Percentiles rank a stretch among this genome's conserved stretches.
These are phyloP conservation scores for Conchocele bisecta DNA, from an alignment of 2,888 invertebrate genomes.

Conservation along the genomic window DNA sequence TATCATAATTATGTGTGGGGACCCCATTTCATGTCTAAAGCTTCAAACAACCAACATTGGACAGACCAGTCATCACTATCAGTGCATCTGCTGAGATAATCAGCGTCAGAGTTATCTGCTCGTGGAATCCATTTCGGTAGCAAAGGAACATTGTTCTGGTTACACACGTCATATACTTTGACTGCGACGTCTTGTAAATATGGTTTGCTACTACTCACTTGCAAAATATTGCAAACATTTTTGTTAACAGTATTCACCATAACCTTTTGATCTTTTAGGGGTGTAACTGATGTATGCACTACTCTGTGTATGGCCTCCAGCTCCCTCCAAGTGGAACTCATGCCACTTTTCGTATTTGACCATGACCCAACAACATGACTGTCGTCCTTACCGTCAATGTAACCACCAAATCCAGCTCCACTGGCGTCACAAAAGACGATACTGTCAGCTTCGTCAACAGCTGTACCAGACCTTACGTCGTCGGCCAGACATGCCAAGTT, in stretches of 20 bases:
- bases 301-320: constrained; percentile 12
- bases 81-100: constrained; percentile 19
- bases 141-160: constrained; percentile 3
- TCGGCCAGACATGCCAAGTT: background rate
- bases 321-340: constrained; percentile 33
- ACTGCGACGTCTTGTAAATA: constrained; percentile 25
- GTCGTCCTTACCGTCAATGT: background rate
- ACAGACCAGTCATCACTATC: constrained; percentile 44
- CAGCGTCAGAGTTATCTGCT: constrained; percentile 19
- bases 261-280: constrained; percentile 28
- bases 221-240: constrained; percentile 26
- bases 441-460: background rate
- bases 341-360: background rate
- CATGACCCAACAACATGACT: constrained; percentile 1
- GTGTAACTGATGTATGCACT: constrained; percentile 5
- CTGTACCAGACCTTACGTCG: no score
- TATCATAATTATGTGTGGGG: constrained; percentile 34
- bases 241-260: constrained; percentile 34
- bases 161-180: constrained; percentile 8
- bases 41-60: constrained; percentile 2
- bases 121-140: constrained; percentile 27
- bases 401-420: constrained; percentile 20
- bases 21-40: constrained; percentile 34
- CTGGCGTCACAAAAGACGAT: constrained; percentile 40
- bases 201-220: constrained; percentile 23